Evolutionary conservation across 2,797 vertebrate species (phyloP), one percentile per base, ranked within the genome.

Genomic region (Glyptemys insculpta): DNA sequence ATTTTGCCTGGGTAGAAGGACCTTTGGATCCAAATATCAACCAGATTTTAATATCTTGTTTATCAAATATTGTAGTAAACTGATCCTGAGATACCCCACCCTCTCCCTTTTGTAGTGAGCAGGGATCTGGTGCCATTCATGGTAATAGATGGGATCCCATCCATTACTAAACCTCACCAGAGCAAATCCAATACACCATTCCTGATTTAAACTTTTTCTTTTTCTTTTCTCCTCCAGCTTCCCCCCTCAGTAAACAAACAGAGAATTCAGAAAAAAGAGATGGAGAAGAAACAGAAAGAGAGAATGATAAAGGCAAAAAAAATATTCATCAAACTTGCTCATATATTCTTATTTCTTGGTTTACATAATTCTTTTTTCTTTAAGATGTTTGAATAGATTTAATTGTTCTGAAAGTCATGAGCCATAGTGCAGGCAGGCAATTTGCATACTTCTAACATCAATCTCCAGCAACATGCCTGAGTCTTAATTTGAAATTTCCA

Each of bases 271-370:
- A 79, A 72, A 57, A 62, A 57, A 85, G 16, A 37, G 54, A 7
- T 79, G 68, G 21, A 83, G 15, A 53, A 62, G 57, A 47, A 49
- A 8, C 37, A 15, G 27, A 79, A 74, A 18, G 5, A 85, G 34
- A 37, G 57, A 15, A 49, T 44, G 47, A 88, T 88, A 88, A 94
- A 94, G 93, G 81, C 34, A 92, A 82, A 88, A 21, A 81, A 92
- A 90, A 85, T 53, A 85, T 92, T 90, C 41, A 85, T 5, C 49
- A 82, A 44, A 54, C 23, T 82, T 87, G 37, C 85, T 5, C 31
- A 56, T 31, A 78, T 15, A 12, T 62, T 8, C 19, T 65, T 49
- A 34, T 1, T 88, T 88, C 76, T 78, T 10, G 12, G 76, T 85
- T 72, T 81, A 18, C 50, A 5, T 52, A 31, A 81, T 56, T 80